Conservation (phyloP, 2,888 invertebrate species). For the Tachina grossa region DNA sequence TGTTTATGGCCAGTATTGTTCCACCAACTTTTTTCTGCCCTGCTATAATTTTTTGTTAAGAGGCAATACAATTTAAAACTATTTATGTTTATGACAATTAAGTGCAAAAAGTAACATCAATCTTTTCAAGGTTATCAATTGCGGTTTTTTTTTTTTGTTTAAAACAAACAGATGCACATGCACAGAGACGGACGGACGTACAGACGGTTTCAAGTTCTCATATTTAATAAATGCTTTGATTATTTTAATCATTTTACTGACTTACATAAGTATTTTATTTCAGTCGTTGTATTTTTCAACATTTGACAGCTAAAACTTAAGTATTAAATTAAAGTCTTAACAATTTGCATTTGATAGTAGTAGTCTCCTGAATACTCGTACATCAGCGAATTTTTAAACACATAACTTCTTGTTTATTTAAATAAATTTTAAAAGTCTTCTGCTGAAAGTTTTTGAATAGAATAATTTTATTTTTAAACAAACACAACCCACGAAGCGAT, state of each 20-base stretch:
- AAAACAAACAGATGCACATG: conserved; percentile 7
- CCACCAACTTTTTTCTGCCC: not conserved
- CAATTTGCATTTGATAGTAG: too few species aligned
- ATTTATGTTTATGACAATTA: not conserved
- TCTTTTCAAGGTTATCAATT: conserved; percentile 57
- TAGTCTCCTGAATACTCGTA: too few species aligned
- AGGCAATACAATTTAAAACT: not conserved
- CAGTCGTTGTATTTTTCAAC: not conserved
- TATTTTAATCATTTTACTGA: conserved; percentile 13
- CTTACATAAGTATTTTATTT: not conserved
- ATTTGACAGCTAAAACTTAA: too few species aligned
- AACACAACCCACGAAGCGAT: too few species aligned
- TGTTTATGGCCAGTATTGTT: too few species aligned
- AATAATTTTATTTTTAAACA: too few species aligned
- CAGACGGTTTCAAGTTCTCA: too few species aligned
- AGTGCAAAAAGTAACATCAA: conserved; percentile 17
- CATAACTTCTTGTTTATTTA: too few species aligned
- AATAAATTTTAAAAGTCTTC: too few species aligned
- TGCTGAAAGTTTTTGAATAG: too few species aligned
- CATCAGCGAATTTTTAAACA: too few species aligned
- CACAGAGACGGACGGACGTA: not conserved
- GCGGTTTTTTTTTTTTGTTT: conserved; percentile 43
- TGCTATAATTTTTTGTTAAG: conserved; percentile 23
- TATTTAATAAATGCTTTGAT: not conserved
- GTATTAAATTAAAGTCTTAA: not conserved